Evolutionary conservation across 2,797 vertebrate species (phyloP).

Genomic region (Arnoldichthys spilopterus): DNA sequence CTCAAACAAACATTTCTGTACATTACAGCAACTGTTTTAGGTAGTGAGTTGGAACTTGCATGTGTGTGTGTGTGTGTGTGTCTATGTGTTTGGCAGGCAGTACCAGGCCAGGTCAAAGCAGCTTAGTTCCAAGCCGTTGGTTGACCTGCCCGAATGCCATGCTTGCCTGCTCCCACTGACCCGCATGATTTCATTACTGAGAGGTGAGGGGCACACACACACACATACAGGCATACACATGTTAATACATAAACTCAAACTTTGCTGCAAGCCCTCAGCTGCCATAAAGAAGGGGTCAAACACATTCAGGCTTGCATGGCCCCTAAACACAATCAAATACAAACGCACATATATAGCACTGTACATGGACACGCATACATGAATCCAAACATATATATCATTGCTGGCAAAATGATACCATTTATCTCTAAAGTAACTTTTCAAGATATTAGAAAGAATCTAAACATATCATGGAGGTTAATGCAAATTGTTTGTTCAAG

Average conservation of each 20-base stretch:
- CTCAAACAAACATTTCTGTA: conserved; percentile 35
- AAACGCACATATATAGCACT: not conserved
- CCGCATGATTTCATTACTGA: conserved; percentile 80
- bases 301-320: conserved; percentile 16
- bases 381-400: no score
- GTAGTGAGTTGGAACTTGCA: conserved; percentile 49
- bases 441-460: no score
- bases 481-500: no score
- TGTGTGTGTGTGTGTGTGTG: conserved; percentile 57
- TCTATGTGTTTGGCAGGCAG: conserved; percentile 68
- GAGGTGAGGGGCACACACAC: conserved; percentile 68
- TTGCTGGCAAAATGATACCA: no score
- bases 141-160: conserved; percentile 73
- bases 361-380: conserved; percentile 5
- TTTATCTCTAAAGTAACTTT: no score
- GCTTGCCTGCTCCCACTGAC: conserved; percentile 71
- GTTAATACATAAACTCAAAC: conserved; percentile 33
- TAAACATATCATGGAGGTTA: no score
- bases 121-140: conserved; percentile 82
- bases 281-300: conserved; percentile 37
- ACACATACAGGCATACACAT: conserved; percentile 32
- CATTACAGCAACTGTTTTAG: conserved; percentile 64
- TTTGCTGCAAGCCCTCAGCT: conserved; percentile 28
- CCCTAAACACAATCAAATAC: conserved; percentile 14
- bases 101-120: conserved; percentile 79